Conservation (phyloP, 2,888 invertebrate genomes). For the Athrips mouffetella region DNA sequence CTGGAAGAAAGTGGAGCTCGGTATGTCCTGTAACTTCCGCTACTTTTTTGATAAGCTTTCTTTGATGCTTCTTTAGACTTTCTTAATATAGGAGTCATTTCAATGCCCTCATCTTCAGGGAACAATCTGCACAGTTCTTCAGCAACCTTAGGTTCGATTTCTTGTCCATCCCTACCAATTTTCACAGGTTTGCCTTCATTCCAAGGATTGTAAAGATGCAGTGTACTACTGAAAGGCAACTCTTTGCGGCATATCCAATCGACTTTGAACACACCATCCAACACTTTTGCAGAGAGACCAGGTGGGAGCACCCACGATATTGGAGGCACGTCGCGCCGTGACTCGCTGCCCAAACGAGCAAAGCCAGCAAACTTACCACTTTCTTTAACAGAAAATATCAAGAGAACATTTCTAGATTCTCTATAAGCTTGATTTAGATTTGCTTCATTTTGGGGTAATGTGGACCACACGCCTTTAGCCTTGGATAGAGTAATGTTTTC, state of each 20-base stretch:
- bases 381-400: slow-evolving; percentile 98
- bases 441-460: slow-evolving; percentile 97
- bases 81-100: slow-evolving; percentile 91
- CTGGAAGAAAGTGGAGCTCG: slow-evolving; percentile 64
- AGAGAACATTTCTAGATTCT: slow-evolving; percentile 94
- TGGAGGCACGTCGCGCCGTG: slow-evolving; percentile 92
- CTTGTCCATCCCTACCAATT: slow-evolving; percentile 99
- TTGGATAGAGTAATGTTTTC: slow-evolving; percentile 97
- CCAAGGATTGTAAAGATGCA: slow-evolving; percentile 97
- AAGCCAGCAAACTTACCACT: slow-evolving; percentile 97
- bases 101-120: slow-evolving; percentile 94
- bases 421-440: slow-evolving; percentile 96
- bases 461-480: slow-evolving; percentile 98
- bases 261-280: slow-evolving; percentile 97
- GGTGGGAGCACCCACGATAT: slow-evolving; percentile 97
- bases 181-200: slow-evolving; percentile 99
- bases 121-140: slow-evolving; percentile 96
- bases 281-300: slow-evolving; percentile 92
- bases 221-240: slow-evolving; percentile 93
- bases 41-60: slow-evolving; percentile 74
- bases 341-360: slow-evolving; percentile 92
- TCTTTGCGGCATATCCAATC: slow-evolving; percentile 99
- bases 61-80: slow-evolving; percentile 91
- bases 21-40: slow-evolving; percentile 71
- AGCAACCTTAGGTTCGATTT: slow-evolving; percentile 97